phyloP scores from a whole-genome alignment of 2,888 invertebrate species.

The Bellardia pandia region DNA sequence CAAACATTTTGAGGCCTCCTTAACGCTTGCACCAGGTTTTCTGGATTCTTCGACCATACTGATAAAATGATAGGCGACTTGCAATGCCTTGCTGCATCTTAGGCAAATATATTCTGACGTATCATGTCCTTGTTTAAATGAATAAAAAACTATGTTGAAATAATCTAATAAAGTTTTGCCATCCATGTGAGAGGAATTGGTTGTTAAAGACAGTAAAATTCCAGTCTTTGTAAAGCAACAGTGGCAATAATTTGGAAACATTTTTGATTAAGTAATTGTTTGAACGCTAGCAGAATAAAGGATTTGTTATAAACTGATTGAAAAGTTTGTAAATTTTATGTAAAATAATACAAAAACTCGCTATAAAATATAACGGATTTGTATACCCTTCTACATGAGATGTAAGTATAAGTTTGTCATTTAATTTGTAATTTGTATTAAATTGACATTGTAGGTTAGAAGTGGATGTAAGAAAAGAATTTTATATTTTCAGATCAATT shows the following conservation, averaged over 20 bases:
- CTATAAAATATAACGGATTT: constrained; percentile 18
- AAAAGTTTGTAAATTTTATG: not conserved
- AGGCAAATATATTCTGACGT: constrained; percentile 76
- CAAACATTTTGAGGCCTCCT: not conserved
- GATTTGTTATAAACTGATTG: not conserved
- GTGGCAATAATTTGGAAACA: constrained; percentile 74
- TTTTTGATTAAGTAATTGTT: not conserved
- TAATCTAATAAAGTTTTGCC: constrained; percentile 60
- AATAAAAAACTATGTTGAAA: constrained; percentile 71
- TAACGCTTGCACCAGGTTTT: not conserved
- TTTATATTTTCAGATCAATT: too few relatives aligned
- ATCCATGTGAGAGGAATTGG: constrained; percentile 54
- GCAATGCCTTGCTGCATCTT: constrained; percentile 79
- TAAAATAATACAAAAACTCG: not conserved
- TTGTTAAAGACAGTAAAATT: constrained; percentile 43
- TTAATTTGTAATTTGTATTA: too few relatives aligned
- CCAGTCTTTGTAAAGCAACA: constrained; percentile 77
- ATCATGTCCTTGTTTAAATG: constrained; percentile 62
- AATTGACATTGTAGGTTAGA: too few relatives aligned
- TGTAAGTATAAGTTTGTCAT: too few relatives aligned
- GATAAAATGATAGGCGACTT: constrained; percentile 79
- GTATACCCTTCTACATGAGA: too few relatives aligned
- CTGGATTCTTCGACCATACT: constrained; percentile 72
- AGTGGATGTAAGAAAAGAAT: too few relatives aligned
- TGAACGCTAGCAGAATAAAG: not conserved